These are phyloP conservation scores for Orthosia gracilis DNA, from an alignment of 2,888 invertebrate species.

Conservation along the genomic window DNA sequence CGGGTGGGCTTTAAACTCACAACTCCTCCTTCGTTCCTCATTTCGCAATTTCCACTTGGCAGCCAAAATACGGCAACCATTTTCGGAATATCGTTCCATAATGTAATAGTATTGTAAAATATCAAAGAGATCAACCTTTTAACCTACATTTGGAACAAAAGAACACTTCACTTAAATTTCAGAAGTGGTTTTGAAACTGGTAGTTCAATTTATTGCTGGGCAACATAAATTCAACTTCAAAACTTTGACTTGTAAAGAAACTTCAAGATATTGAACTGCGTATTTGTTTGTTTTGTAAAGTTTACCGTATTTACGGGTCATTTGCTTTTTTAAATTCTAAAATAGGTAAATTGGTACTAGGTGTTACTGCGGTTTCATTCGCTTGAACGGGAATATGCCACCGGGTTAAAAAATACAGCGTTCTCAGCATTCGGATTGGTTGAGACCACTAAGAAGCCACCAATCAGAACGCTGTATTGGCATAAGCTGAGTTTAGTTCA, in stretches of 20 bases:
- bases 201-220: slow-evolving; percentile 34
- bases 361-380: too few relatives aligned
- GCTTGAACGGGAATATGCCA: too few relatives aligned
- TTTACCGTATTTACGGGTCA: neutral
- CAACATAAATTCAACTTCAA: slow-evolving; percentile 25
- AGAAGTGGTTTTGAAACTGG: slow-evolving; percentile 38
- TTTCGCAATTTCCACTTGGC: slow-evolving; percentile 29
- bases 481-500: too few relatives aligned
- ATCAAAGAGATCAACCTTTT: slow-evolving; percentile 41
- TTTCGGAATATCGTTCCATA: slow-evolving; percentile 31
- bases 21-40: neutral
- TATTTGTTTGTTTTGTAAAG: slow-evolving; percentile 34
- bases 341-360: neutral
- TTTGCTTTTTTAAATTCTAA: slow-evolving; percentile 1
- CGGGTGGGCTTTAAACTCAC: neutral
- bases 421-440: too few relatives aligned
- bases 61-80: slow-evolving; percentile 42
- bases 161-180: slow-evolving; percentile 40
- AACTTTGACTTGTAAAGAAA: slow-evolving; percentile 35
- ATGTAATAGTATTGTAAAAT: slow-evolving; percentile 42
- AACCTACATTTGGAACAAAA: slow-evolving; percentile 42
- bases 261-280: slow-evolving; percentile 26
- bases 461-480: too few relatives aligned
- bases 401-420: too few relatives aligned
- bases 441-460: too few relatives aligned